Evolutionary conservation across 2,113 vertebrate genomes (phyloP).

Genomic region (Carassius carassius): DNA sequence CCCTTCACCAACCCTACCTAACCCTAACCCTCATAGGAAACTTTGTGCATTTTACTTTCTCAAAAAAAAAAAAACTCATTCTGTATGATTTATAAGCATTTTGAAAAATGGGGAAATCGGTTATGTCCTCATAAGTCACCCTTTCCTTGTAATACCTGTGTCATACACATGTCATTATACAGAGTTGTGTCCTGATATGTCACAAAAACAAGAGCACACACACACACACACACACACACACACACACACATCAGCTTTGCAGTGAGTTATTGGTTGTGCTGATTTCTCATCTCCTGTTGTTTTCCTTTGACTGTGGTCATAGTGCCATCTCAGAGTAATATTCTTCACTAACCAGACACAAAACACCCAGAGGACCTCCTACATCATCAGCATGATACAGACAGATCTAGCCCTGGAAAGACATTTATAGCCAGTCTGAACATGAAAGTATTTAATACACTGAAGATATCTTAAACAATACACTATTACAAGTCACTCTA

Average conservation of each 20-base stretch:
- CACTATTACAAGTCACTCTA: not conserved
- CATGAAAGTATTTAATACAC: not conserved
- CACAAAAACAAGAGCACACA: not conserved
- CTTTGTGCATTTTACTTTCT: no score
- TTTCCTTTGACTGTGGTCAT: conserved; percentile 35
- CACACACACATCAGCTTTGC: conserved; percentile 18
- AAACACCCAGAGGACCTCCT: conserved; percentile 18
- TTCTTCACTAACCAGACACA: not conserved
- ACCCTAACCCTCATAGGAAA: no score
- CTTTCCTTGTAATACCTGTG: no score
- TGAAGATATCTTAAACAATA: not conserved
- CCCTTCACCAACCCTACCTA: no score
- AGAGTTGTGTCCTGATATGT: no score
- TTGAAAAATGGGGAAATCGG: no score
- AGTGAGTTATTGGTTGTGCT: conserved; percentile 27
- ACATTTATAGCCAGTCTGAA: not conserved
- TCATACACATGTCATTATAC: no score
- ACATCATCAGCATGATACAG: conserved; percentile 22
- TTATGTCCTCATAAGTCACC: no score
- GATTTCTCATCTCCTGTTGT: conserved; percentile 34
- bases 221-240: not conserved
- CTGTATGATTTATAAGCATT: no score
- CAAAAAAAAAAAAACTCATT: no score
- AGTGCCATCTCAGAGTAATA: conserved; percentile 14
- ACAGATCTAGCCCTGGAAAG: not conserved